Evolutionary conservation across 2,113 vertebrate species (phyloP), one percentile per base, ranked within the genome.

Genomic region (Tretioscincus oriximinensis): DNA sequence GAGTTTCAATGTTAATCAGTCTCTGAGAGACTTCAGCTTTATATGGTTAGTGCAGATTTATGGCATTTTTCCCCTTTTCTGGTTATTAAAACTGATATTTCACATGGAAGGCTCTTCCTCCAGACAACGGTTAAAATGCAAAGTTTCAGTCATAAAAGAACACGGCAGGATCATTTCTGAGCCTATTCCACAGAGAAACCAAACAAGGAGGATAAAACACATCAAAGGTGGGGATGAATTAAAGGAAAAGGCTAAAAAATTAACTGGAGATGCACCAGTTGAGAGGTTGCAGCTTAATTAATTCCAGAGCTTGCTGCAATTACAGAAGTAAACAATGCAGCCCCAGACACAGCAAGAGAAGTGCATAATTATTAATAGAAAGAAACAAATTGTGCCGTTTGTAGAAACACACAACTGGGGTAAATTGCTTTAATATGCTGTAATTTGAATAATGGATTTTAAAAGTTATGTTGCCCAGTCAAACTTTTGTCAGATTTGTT

Each of bases 1-100:
- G 93, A 95, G 93, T 90, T 94, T 95, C 93, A 94, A 96, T 98
- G 97, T 97, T 98, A 99, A 99, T 99, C 97, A 98, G 97, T 97
- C 97, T 99, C 98, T 95, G 89, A 93, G 97, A 98, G 97, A 99
- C 96, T 96, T 95, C 89, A 88, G 93, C 90, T 94, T 97, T 96
- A 96, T 95, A 94, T 96, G 95, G 94, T 97, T 98, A 96, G 96
- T 94, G 93, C 93, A 93, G 96, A 97, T 97, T 98, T 97, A 96
- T 92, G 92, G 95, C 96, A 94, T 94, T 94, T 96, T 97, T 94
- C 5, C 35, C 35, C 93, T 96, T 95, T 94, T 93, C 92, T 94
- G 96, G 95, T 97, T 99, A 97, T 97, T 98, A 97, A 97, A 97
- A 96, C 96, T 96, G 96, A 97, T 98, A 95, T 96, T 96, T 97